Base-by-base conservation (phyloP, 2,888 invertebrate genomes). In the Melipona beecheii region DNA sequence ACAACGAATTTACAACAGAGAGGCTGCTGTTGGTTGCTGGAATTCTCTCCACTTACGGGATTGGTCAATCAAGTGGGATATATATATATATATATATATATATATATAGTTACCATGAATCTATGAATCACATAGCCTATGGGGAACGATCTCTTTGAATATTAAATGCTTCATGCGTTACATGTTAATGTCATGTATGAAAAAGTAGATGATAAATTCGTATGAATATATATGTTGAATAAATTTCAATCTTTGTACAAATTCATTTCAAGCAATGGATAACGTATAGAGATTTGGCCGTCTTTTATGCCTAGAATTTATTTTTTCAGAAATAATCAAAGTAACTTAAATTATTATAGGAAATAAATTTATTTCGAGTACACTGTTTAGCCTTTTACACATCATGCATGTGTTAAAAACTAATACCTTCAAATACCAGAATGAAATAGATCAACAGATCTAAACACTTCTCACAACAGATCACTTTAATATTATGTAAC, bases 21-120 rank as follows among this genome's bases (percentile, higher is more conserved):
- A 15, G 24, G 27, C 43, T 43, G 43, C 43, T 43, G 9, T 24
- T 15, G 54, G 36, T 58, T 56, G 24, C 36, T 58, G 49, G 69
- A 36, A 68, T 78, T 52, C 1, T 64, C 52, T 43, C 27, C 54
- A 54, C 60, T n/a, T 36, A 65, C 43, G 52, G 72, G 84, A 83
- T 84, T 84, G 83, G 78, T 69, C 36, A 69, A n/a, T 43, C 19
- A n/a, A 31, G 69, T 49, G 75, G 75, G 69, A 71, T 36, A 31
- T 65, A 27, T 24, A 24, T 24, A 24, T 24, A 24, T 27, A 27
- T 27, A 31, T 36, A 31, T 65, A 27, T 24, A 24, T 24, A 24
- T 24, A 24, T 27, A 27, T 27, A 31, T 36, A 31, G 27, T 27
- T 65, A 54, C 58, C 49, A 50, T 71, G 24, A 31, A 36, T 24